These are phyloP conservation scores for Coremacera marginata DNA, from an alignment of 2,888 invertebrate species.

Conservation along the genomic window DNA sequence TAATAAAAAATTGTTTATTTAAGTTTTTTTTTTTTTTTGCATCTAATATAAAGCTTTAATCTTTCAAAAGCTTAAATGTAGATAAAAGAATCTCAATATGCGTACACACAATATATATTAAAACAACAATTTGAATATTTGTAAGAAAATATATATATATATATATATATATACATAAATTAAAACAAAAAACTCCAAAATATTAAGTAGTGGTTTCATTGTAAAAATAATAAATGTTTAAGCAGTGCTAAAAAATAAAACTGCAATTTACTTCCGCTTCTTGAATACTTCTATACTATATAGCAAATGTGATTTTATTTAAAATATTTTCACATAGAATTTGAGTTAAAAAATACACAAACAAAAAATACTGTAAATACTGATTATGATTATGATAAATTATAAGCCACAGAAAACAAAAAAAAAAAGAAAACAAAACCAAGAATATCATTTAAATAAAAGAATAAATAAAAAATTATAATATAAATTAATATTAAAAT, in stretches of 20 bases:
- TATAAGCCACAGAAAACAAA: conserved; percentile 43
- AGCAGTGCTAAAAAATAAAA: conserved; percentile 37
- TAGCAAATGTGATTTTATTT: conserved; percentile 66
- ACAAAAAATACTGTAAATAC: conserved; percentile 10
- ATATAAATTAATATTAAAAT: background rate
- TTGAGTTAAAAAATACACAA: background rate
- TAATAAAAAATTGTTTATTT: no score
- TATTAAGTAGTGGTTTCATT: conserved; percentile 58
- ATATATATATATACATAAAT: conserved; percentile 31
- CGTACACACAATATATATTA: no score
- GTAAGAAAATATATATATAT: conserved; percentile 16
- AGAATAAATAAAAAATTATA: conserved; percentile 32
- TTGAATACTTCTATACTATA: conserved; percentile 49
- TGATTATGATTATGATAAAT: conserved; percentile 45
- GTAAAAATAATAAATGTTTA: conserved; percentile 54
- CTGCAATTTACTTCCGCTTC: conserved; percentile 47
- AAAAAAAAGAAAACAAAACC: conserved; percentile 32
- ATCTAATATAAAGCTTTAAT: no score
- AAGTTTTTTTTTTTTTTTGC: no score
- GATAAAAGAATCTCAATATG: conserved; percentile 59
- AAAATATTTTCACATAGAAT: conserved; percentile 57
- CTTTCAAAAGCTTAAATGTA: conserved; percentile 46
- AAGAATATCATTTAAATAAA: conserved; percentile 41
- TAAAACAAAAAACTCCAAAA: conserved; percentile 42
- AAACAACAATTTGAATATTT: conserved; percentile 18